These are phyloP conservation scores for Uloborus diversus DNA, from an alignment of 1,140 invertebrate species.

Conservation along the genomic window DNA sequence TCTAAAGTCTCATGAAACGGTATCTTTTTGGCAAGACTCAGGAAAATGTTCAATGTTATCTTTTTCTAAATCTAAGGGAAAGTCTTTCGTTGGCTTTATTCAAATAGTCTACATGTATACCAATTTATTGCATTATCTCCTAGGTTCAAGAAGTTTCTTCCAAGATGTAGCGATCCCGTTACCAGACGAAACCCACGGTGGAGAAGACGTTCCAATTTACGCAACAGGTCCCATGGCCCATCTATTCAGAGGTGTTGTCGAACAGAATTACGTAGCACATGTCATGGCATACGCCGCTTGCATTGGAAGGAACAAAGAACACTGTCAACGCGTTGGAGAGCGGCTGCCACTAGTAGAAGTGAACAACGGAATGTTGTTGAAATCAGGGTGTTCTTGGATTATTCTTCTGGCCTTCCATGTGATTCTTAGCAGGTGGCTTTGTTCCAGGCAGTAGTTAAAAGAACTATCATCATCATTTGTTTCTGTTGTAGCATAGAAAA, in stretches of 20 bases:
- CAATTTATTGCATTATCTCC: too few species aligned
- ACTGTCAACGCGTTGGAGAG: constrained; percentile 44
- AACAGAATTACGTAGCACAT: constrained; percentile 89
- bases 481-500: too few species aligned
- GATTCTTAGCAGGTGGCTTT: neutral
- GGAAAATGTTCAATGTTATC: too few species aligned
- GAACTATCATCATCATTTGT: too few species aligned
- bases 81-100: too few species aligned
- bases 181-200: constrained; percentile 72
- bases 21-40: too few species aligned
- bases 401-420: neutral
- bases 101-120: too few species aligned
- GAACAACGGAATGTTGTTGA: too few species aligned
- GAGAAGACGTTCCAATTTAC: constrained; percentile 77
- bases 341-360: constrained; percentile 14
- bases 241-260: constrained; percentile 87
- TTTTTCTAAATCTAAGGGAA: too few species aligned
- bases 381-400: neutral
- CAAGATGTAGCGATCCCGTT: constrained; percentile 29
- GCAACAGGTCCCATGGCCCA: constrained; percentile 82
- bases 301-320: constrained; percentile 62
- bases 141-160: constrained; percentile 49
- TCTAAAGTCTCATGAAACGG: too few species aligned
- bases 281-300: constrained; percentile 74
- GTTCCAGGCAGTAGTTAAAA: too few species aligned